Evolutionary conservation across 2,888 invertebrate genomes (phyloP), one percentile per base, ranked within the genome.

Genomic region (Slavum lentiscoides): DNA sequence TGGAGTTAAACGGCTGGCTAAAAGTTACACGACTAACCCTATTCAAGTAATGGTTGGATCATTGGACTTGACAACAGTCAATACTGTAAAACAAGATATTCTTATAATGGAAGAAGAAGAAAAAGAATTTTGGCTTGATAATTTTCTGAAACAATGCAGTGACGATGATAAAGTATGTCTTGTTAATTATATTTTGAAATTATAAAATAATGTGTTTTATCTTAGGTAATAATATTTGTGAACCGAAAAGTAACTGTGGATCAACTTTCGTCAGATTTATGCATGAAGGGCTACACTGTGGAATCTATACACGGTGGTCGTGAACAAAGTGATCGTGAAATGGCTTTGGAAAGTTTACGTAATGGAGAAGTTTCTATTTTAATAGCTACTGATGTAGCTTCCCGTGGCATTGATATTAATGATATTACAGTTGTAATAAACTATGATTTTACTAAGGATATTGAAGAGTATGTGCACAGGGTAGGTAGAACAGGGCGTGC

Each of bases 401-500:
- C 96, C 8, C 90, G 98, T 83, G 98, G 98, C 2, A 90, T 98
- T 75, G 98, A 98, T 86, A 96, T 96, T 75, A 92, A 93, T 85
- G 94, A 95, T 85, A 89, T 95, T 15, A 93, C 94, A 87, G 93
- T 86, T 85, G 88, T 86, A 43, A 98, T 97, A 43, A 98, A 98
- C 87, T 94, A 91, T 84, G 97, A 98, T 87, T 97, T 97, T 85
- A 97, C 97, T 0, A 90, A 92, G 21, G 95, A 96, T 85, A 95
- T 97, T 84, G 97, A 97, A 86, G 97, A 98, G 85, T 98, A 97
- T 87, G 96, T 96, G 0, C 97, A 98, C 86, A 90, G 97, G 82
- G 95, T 98, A n/a, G 97, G 97, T 0, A 90, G 98, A 82, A 98
- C 97, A 0, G 98, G 97, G 0, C 90, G 97, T 82, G 97, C 98